Evolutionary conservation across 2,113 vertebrate genomes (phyloP), one percentile per base, ranked within the genome.

Genomic region (Chamaetylas fuelleborni): DNA sequence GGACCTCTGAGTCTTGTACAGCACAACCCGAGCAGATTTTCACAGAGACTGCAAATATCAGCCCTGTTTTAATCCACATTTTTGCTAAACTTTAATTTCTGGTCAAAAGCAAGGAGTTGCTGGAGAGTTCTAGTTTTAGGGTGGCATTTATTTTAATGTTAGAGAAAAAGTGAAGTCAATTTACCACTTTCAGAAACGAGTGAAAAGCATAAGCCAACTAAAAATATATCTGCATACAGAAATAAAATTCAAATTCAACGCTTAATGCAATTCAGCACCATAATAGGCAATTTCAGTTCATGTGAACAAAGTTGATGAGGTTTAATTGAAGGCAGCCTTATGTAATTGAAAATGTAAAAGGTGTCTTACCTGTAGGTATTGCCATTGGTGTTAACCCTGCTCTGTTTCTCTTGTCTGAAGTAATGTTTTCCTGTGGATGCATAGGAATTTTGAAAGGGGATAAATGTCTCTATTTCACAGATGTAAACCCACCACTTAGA

Each of bases 231-330:
- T 4, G 6, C 60, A 61, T 62, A 60, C 56, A 64, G 88, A 93
- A 96, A 94, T 86, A 88, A 92, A 90, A 95, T 91, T 92, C 60
- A 92, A 94, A 95, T 92, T 91, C 88, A 84, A 47, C 1, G 38
- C 60, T 93, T 90, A 90, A 93, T 82, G 82, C 38, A 70, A 45
- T 90, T 93, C 81, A 88, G 85, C 45, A 82, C 91, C 80, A 60
- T 94, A 95, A 95, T 67, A 84, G 92, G 91, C 72, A 90, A 84
- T 87, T 93, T 81, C 81, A 82, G 50, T 81, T 79, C 67, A 31
- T 81, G 43, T 86, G 91, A 88, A 80, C 20, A 42, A 78, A 78
- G 56, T 19, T 83, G 40, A 60, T 43, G 82, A 76, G 72, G 50
- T 70, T 86, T 86, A 86, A 62, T 66, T 53, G 90, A 90, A 93